Conservation (phyloP, 2,888 invertebrate species). For the Thelaira solivaga region DNA sequence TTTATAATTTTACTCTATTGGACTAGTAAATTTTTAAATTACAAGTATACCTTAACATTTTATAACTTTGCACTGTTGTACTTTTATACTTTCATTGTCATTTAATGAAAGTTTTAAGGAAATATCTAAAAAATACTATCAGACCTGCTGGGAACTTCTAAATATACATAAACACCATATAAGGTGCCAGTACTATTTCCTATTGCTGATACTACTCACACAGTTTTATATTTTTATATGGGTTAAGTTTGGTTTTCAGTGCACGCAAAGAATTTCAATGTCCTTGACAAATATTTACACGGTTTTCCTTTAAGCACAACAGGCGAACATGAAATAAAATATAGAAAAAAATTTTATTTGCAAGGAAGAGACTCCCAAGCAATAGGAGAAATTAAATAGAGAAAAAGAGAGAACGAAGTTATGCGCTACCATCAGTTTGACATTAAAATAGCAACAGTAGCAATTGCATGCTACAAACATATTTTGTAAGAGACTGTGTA, state of each 20-base stretch:
- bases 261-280: conserved; percentile 57
- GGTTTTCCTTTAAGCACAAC: background rate
- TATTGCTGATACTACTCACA: background rate
- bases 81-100: too few relatives aligned
- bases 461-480: background rate
- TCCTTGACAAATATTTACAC: conserved; percentile 54
- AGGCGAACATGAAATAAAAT: background rate
- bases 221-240: conserved; percentile 27
- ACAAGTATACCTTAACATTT: too few relatives aligned
- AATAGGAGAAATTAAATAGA: conserved; percentile 19
- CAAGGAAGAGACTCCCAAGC: background rate
- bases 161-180: background rate
- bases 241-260: conserved; percentile 59
- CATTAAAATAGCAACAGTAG: background rate
- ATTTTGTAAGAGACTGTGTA: background rate
- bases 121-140: too few relatives aligned
- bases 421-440: background rate
- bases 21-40: too few relatives aligned
- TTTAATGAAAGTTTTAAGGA: too few relatives aligned
- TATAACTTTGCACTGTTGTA: too few relatives aligned
- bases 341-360: background rate
- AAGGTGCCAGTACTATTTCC: background rate
- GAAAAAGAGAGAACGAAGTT: background rate
- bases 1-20: too few relatives aligned
- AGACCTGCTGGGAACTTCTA: too few relatives aligned